Evolutionary conservation across 2,113 vertebrate species (phyloP), one percentile per base, ranked within the genome.

Genomic region (Paradoxurus hermaphroditus): DNA sequence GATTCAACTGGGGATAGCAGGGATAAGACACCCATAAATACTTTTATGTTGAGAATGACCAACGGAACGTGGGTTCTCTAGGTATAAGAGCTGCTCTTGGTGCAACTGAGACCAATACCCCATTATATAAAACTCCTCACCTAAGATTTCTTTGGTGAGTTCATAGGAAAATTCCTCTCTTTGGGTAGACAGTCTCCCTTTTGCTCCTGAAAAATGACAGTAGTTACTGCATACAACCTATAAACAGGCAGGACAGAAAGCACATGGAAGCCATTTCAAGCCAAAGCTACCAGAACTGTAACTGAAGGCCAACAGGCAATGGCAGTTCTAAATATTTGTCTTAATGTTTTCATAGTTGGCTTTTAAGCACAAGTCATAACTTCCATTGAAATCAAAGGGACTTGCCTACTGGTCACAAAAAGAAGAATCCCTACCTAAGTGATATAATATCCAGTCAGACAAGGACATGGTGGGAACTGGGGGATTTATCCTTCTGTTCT

Each of bases 101-200:
- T 79, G 67, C 81, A 91, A 94, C 21, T 67, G 68, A 97, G 68
- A 67, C 39, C 4, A 85, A 62, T 79, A 90, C 34, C 46, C 53
- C 68, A 75, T 91, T 88, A 94, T 88, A 94, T 92, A 95, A 85
- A 95, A 79, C 72, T 88, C 62, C 41, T 96, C 93, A 96, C 84
- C 84, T 97, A 88, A 92, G 94, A 94, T 78, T 68, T 96, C 51
- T 96, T 91, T 83, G 21, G 68, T 78, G 94, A 91, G n/a, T 97
- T 92, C 21, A 79, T 62, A 83, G 96, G 72, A 90, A 96, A 92
- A 89, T 95, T 78, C n/a, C 1, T 79, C 41, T 93, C n/a, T 83
- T 92, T 93, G 63, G 63, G 44, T 86, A 81, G 59, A 53, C 25
- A 36, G 65, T 94, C 77, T 95, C 82, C 51, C 13, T 72, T 78